phyloP scores from a whole-genome alignment of 2,888 invertebrate genomes.

The Raillietiella orientalis region DNA sequence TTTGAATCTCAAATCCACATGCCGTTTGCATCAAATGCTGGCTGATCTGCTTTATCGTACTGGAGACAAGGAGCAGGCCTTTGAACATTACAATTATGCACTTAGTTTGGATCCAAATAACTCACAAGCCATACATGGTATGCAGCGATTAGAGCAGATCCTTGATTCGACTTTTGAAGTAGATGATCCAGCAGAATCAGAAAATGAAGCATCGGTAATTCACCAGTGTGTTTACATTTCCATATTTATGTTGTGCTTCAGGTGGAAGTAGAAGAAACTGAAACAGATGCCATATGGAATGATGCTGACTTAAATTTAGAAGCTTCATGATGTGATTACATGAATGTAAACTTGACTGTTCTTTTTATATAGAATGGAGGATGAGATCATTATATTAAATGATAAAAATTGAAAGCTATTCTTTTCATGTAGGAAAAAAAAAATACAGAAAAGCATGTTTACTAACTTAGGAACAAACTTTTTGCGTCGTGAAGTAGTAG shows the following conservation, averaged over 20 bases:
- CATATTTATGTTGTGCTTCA: no score
- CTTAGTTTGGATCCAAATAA: slow-evolving; percentile 27
- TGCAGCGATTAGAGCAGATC: slow-evolving; percentile 22
- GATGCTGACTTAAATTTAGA: slow-evolving; percentile 22
- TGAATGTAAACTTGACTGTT: no score
- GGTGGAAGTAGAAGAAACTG: slow-evolving; percentile 17
- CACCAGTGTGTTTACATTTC: no score
- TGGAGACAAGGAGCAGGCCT: slow-evolving; percentile 29
- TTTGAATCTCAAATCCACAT: slow-evolving; percentile 23
- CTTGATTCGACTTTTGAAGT: not conserved
- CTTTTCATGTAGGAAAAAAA: no score
- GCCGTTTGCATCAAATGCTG: slow-evolving; percentile 26
- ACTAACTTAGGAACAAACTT: no score
- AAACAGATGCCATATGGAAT: slow-evolving; percentile 25
- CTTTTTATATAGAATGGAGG: no score
- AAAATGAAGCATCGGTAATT: no score
- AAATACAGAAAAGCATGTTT: no score
- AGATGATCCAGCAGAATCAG: not conserved
- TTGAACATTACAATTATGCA: slow-evolving; percentile 29
- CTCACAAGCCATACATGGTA: slow-evolving; percentile 25
- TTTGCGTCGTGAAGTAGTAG: no score
- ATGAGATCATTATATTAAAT: no score
- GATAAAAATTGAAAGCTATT: no score
- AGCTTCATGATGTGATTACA: no score
- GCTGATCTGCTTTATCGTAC: slow-evolving; percentile 25